phyloP scores from a whole-genome alignment of 2,113 vertebrate genomes.

The Grantiella picta region DNA sequence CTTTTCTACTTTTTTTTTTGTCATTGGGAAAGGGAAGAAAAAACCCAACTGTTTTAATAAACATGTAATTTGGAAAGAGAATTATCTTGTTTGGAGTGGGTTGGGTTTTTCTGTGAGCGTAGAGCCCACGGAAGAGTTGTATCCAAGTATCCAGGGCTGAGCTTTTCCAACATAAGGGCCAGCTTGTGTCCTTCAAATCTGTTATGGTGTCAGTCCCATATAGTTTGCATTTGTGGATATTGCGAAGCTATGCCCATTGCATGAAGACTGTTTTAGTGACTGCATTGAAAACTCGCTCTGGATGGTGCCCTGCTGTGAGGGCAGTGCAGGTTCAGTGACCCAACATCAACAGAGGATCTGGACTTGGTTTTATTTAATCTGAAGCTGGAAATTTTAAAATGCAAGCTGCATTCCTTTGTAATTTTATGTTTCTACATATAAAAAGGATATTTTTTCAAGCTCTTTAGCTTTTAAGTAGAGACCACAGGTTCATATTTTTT shows the following conservation, averaged over 20 bases:
- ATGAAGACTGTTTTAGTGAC: neutral
- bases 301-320: neutral
- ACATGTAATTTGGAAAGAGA: neutral
- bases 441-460: slow-evolving; percentile 23
- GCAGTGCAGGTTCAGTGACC: neutral
- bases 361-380: slow-evolving; percentile 17
- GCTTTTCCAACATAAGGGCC: neutral
- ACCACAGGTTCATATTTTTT: slow-evolving; percentile 69
- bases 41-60: neutral
- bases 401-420: slow-evolving; percentile 24
- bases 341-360: neutral
- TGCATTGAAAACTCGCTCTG: neutral
- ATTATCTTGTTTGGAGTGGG: neutral
- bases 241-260: rapidly evolving
- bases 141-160: neutral
- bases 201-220: neutral
- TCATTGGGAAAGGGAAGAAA: neutral
- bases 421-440: slow-evolving; percentile 18
- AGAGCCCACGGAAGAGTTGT: neutral
- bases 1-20: neutral
- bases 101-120: neutral
- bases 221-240: neutral
- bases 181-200: neutral
- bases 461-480: neutral
- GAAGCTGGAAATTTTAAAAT: slow-evolving; percentile 44